Evolutionary conservation across 2,888 invertebrate species (phyloP), one percentile per base, ranked within the genome.

Genomic region (Chymomyza procnemis): DNA sequence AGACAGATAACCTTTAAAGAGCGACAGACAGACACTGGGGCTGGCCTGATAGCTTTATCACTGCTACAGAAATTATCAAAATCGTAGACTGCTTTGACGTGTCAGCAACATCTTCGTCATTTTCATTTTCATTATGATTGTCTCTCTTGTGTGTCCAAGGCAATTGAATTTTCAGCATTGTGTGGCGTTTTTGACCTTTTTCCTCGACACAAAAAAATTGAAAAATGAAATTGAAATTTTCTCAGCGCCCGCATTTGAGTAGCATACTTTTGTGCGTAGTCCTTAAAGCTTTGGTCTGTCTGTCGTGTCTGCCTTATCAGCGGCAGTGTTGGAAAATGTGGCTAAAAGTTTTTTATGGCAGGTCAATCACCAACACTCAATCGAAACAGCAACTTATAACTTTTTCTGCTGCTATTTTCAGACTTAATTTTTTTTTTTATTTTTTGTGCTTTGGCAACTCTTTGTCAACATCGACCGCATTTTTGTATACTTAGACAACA

Each of bases 1-100:
- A 66, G 19, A 19, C 67, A 78, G 81, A 81, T 81, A 81, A 81
- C 86, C 81, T 85, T 85, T 71, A 79, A 68, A 76, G 8, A 48
- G 30, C 63, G 59, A 59, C 60, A 57, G 59, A 54, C 78, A 70
- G 67, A 65, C 66, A 6, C 22, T 26, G 26, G 0, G 1, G 6
- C 26, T 6, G 18, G 18, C 8, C 8, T 50, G 50, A 14, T 50
- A 50, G 4, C 50, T 18, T 19, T 8, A 18, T 50, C 50, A 50
- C 1, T 18, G 16, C 50, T 50, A 50, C 0, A 50, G 19, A 41
- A 41, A 41, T 41, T 41, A 41, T 41, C 34, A 41, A 41, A 41
- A 12, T 41, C 34, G 9, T 9, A 41, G 34, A 41, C 34, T 41
- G 9, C 34, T 41, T 41, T 41, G 34, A 41, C 34, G 9, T 41